Conservation (phyloP, 2,797 vertebrate species). For the Babyrousa celebensis region DNA sequence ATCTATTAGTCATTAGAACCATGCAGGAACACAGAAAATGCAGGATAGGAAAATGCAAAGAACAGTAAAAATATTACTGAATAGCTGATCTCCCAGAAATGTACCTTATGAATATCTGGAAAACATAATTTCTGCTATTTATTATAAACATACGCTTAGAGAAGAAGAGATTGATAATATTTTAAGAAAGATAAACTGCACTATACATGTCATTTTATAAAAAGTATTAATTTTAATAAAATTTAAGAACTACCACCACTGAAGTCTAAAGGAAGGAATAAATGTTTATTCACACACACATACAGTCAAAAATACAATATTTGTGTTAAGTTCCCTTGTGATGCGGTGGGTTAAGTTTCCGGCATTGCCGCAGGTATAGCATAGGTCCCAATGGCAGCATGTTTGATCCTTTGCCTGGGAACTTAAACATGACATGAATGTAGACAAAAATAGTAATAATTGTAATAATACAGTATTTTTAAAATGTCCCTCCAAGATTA, state of each 20-base stretch:
- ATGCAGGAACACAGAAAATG: not conserved
- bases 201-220: not conserved
- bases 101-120: not conserved
- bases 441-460: too few species aligned
- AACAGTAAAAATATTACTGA: not conserved
- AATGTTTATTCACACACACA: not conserved
- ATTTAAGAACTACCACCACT: not conserved
- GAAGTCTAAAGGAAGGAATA: not conserved
- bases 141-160: not conserved
- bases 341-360: too few species aligned
- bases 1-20: not conserved
- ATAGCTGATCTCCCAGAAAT: not conserved
- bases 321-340: not conserved
- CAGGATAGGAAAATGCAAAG: not conserved
- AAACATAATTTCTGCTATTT: slow-evolving; percentile 6
- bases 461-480: not conserved
- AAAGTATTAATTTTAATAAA: slow-evolving; percentile 24
- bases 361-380: too few species aligned
- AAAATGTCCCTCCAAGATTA: slow-evolving; percentile 5
- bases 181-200: slow-evolving; percentile 13
- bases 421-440: too few species aligned
- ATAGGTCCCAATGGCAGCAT: too few species aligned
- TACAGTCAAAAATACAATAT: not conserved
- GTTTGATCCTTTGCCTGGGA: too few species aligned
- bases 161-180: not conserved